A percentile compares a stretch with the other conserved stretches of the same genome.
phyloP scores from a whole-genome alignment of 2,113 vertebrate species.

The Phalacrocorax brasilianus region DNA sequence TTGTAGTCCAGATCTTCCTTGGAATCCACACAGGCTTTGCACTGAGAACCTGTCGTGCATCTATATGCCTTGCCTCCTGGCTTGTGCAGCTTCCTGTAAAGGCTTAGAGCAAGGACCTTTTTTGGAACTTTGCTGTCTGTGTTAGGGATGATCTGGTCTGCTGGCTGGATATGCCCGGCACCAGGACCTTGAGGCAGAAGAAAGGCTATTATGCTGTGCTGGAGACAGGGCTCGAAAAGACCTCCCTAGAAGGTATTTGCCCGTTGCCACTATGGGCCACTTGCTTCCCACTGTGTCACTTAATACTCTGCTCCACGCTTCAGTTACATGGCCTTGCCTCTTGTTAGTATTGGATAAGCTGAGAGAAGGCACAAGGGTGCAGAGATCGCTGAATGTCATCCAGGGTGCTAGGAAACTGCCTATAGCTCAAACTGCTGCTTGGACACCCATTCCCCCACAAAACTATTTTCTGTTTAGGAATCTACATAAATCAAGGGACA shows the following conservation, averaged over 20 bases:
- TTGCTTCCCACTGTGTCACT: not conserved
- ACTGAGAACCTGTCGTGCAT: not conserved
- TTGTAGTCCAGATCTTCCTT: not conserved
- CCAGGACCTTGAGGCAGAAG: not conserved
- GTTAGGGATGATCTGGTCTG: not conserved
- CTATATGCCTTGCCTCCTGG: not conserved
- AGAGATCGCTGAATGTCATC: not conserved
- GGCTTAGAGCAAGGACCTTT: not conserved
- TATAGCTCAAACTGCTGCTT: not conserved
- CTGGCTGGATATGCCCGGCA: not conserved
- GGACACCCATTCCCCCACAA: not conserved
- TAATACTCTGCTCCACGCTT: not conserved
- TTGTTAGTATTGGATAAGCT: not conserved
- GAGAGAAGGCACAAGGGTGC: not conserved
- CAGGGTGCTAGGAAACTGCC: not conserved
- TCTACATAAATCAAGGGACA: not conserved
- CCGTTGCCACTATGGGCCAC: too few relatives aligned
- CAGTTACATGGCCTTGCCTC: not conserved
- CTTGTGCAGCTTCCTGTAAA: not conserved
- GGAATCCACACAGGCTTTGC: not conserved
- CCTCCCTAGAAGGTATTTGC: not conserved
- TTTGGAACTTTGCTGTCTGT: not conserved
- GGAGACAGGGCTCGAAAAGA: not conserved
- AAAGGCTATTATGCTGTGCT: not conserved
- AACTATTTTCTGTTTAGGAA: not conserved